Base-by-base conservation (phyloP, 1,140 invertebrate species). In the Heliconius congener region DNA sequence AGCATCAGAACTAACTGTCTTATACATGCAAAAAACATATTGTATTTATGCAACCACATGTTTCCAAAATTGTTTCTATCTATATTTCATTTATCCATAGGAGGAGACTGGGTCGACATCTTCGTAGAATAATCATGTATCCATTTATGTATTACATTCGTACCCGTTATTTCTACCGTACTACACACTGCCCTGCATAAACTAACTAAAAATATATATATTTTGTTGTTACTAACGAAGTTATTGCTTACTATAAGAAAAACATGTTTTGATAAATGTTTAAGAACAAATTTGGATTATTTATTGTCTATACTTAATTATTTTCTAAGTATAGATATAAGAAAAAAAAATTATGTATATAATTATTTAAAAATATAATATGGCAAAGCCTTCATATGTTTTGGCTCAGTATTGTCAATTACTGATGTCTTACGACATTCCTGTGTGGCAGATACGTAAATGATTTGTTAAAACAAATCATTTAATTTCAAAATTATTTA, bases 301-400 rank as follows among this genome's bases (percentile, higher is more conserved):
- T 60, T 60, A 39, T 60, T 75, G n/a, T 42, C n/a, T 42, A 60
- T 60, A 39, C 18, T 57, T 46, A 27, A 27, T n/a, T 73, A 39
- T 57, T 50, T 77, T 72, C 3, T 55, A 73, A 55, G 71, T 77
- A 55, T 34, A 71, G 27, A 57, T 72, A 79, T 76, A 72, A 79
- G 73, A 66, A 81, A 82, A 19, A 82, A 71, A 23, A 1, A 11
- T 9, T 71, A 37, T 71, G 37, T 19, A 72, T 55, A 37, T 66
- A 19, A 55, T 57, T 46, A 5, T 46, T 46, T 1, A 5, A 16
- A 46, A 46, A 71, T 42, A 55, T 16, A 52, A 71, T 37, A 66
- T 76, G 83, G 82, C 84, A 78, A 84, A 78, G 90, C 91, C 90
- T 91, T 93, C 90, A 93, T 93, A 91, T 93, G 91, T 93, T 93